Evolutionary conservation across 2,113 vertebrate species (phyloP), one percentile per base, ranked within the genome.

Genomic region (Diglossa brunneiventris): DNA sequence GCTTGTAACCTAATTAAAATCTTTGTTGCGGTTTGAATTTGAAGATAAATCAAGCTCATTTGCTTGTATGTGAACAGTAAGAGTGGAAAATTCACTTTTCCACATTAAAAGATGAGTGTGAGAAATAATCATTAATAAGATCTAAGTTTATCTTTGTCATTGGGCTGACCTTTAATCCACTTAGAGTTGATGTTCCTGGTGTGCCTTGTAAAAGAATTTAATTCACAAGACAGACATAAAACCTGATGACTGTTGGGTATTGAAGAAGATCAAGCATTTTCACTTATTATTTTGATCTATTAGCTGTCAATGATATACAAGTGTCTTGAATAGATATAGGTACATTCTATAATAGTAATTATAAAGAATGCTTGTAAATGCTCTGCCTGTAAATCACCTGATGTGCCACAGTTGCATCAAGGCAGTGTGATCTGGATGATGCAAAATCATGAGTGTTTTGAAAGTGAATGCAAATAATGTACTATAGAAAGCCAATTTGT

Each of bases 271-370:
- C 39, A 91, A 78, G 35, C 24, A 74, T 91, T 91, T 89, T 6
- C 17, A 77, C 18, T 79, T 89, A 81, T 56, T 83, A 59, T 83
- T 90, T 64, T 95, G 75, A 84, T 91, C 56, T 94, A 72, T 87
- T 87, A 82, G 31, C 81, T 94, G 74, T 79, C 78, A 87, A 8
- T 91, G 56, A 63, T 87, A 82, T 64, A 68, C 64, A 82, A 49
- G 42, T 73, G 68, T 90, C 79, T 90, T 70, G 55, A 77, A 88
- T 14, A 90, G 79, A 87, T 85, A 80, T 5, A 77, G 26, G 61
- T 87, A 41, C 39, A 21, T 90, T 83, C 92, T 90, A 53, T 76
- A 86, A 63, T 21, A 94, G 59, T 41, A 69, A 46, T 69, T 90
- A 55, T 55, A 95, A 89, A 87, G 23, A 89, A 85, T 69, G 49